Evolutionary conservation across 2,113 vertebrate species (phyloP).

Genomic region (Ophthalmolycus amberensis): DNA sequence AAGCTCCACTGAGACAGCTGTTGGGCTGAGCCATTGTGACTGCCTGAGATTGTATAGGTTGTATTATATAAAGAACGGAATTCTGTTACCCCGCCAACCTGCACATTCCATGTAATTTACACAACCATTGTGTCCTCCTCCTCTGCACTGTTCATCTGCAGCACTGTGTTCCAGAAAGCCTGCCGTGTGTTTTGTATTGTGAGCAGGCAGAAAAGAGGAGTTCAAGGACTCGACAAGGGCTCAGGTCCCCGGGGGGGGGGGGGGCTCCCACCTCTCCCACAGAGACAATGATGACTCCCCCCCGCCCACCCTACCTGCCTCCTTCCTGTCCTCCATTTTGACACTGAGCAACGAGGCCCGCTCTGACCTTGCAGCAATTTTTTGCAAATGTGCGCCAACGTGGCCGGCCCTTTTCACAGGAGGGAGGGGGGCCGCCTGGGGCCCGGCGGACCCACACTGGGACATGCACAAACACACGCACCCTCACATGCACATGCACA

Average conservation of each 20-base stretch:
- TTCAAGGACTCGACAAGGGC: slow-evolving; percentile 73
- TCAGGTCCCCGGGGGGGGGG: slow-evolving; percentile 10
- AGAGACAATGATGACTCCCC: slow-evolving; percentile 55
- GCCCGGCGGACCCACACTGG: background rate
- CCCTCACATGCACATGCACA: background rate
- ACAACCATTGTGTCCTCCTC: background rate
- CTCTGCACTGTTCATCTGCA: background rate
- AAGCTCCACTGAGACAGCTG: too few relatives aligned
- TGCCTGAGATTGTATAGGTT: background rate
- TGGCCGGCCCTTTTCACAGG: slow-evolving; percentile 2
- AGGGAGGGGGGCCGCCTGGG: slow-evolving; percentile 38
- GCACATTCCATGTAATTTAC: background rate
- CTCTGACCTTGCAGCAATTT: slow-evolving; percentile 67
- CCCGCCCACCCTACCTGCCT: slow-evolving; percentile 17
- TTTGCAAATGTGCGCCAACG: slow-evolving; percentile 32
- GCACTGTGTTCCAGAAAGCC: slow-evolving; percentile 7
- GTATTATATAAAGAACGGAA: slow-evolving; percentile 7
- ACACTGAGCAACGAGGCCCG: slow-evolving; percentile 54
- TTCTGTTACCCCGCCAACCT: background rate
- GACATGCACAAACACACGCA: slow-evolving; percentile 1
- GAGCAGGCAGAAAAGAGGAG: slow-evolving; percentile 35
- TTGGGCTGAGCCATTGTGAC: background rate
- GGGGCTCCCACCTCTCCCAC: slow-evolving; percentile 16
- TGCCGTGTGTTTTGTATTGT: slow-evolving; percentile 29
- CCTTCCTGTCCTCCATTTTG: slow-evolving; percentile 57